Evolutionary conservation across 2,113 vertebrate species (phyloP).

Genomic region (Vulpes lagopus): DNA sequence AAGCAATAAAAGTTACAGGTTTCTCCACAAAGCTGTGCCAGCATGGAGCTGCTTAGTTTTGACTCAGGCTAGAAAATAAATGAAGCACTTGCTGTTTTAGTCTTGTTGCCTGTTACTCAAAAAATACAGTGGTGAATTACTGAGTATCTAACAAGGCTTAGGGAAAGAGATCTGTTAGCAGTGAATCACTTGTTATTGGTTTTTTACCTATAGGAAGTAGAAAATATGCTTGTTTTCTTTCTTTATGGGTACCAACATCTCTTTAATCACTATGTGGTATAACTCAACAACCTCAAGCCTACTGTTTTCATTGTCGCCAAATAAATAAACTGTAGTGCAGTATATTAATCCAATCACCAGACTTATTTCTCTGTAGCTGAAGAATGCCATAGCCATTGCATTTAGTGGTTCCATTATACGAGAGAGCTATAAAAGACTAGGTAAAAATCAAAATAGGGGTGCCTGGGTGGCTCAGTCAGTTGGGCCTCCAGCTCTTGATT

Average conservation of each 20-base stretch:
- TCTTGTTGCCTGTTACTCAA: constrained; percentile 4
- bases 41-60: constrained; percentile 28
- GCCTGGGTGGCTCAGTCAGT: neutral
- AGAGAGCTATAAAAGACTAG: neutral
- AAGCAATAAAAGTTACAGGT: neutral
- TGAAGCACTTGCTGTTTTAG: constrained; percentile 53
- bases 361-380: neutral
- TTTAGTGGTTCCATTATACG: neutral
- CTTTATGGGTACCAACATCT: constrained; percentile 6
- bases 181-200: neutral
- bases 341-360: neutral
- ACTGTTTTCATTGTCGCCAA: constrained; percentile 13
- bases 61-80: constrained; percentile 47
- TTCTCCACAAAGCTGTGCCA: constrained; percentile 16
- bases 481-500: neutral
- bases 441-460: neutral
- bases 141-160: constrained; percentile 33
- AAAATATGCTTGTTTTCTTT: constrained; percentile 53
- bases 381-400: neutral
- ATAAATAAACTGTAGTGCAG: neutral
- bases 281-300: neutral
- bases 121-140: constrained; percentile 57
- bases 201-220: constrained; percentile 45
- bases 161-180: constrained; percentile 1
- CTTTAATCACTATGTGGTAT: neutral